These are phyloP conservation scores for Antigone vipio DNA, from an alignment of 2,113 vertebrate genomes.

Conservation along the genomic window DNA sequence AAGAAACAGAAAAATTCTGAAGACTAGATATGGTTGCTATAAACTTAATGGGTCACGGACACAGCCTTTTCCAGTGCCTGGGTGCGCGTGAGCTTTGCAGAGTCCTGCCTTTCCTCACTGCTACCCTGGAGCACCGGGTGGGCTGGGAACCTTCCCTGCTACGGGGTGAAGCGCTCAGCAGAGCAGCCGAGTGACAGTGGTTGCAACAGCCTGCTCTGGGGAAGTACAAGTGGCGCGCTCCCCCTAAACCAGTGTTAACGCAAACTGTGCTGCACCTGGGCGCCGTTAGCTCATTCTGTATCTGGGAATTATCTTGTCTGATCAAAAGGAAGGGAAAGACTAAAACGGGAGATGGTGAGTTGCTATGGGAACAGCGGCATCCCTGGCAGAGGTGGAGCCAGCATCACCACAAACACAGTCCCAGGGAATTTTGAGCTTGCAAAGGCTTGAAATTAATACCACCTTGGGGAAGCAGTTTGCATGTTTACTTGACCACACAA, in stretches of 20 bases:
- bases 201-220: background rate
- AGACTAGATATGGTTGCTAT: background rate
- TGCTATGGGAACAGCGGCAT: slow-evolving; percentile 60
- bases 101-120: background rate
- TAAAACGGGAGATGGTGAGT: slow-evolving; percentile 22
- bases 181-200: background rate
- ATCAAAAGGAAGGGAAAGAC: background rate
- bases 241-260: background rate
- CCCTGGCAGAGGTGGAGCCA: slow-evolving; percentile 4
- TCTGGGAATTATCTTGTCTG: background rate
- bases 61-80: background rate
- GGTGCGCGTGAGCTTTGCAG: background rate
- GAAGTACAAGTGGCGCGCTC: background rate
- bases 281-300: background rate
- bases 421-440: background rate
- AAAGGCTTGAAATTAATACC: background rate
- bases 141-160: background rate
- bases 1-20: background rate
- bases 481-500: background rate
- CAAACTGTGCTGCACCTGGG: background rate
- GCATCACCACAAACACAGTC: background rate
- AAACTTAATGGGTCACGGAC: background rate
- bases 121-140: background rate
- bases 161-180: background rate
- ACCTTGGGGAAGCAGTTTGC: background rate